Base-by-base conservation (phyloP, 2,113 vertebrate species). In the Syngnathoides biaculeatus region DNA sequence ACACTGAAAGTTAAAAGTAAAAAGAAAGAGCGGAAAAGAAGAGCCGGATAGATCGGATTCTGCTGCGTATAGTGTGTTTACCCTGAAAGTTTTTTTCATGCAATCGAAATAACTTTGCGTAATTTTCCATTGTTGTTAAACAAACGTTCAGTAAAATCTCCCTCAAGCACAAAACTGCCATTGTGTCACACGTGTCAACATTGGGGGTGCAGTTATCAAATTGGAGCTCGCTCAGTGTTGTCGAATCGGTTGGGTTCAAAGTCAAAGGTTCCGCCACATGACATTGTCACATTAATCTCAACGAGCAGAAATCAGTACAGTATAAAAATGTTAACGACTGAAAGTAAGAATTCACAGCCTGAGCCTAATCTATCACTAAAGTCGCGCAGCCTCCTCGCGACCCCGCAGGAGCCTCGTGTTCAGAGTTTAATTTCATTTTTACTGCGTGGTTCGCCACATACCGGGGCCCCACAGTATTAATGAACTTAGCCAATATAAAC, bases 401-500 rank as follows among this genome's bases (percentile, higher is more conserved):
- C 61, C 42, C 74, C 50, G 68, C 64, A 75, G n/a, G 59, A 70
- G 50, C 79, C 69, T 64, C 78, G 63, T 61, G 75, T 74, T 68
- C 64, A 81, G 77, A 67, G 64, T 52, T 81, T 88, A 80, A 87
- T 90, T 89, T 89, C 64, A 83, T 79, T 87, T 90, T 88, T 87
- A 87, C 81, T 81, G 87, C 76, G n/a, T 84, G 74, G 77, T 85
- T 87, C 87, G 84, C 84, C 85, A 77, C 80, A 73, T 73, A 80
- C 73, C 80, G 22, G 60, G 63, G 77, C 79, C 84, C 74, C 84
- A 59, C 76, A 68, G 84, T 86, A 86, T 90, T 91, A 90, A 91
- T 91, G 87, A 89, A 86, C 83, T 79, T 82, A 78, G 78, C 86
- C 86, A 85, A 86, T 88, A 91, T 81, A 88, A 88, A 90, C 27